These are phyloP conservation scores for Drosophila repleta DNA, from an alignment of 1,140 invertebrate species.

Conservation along the genomic window DNA sequence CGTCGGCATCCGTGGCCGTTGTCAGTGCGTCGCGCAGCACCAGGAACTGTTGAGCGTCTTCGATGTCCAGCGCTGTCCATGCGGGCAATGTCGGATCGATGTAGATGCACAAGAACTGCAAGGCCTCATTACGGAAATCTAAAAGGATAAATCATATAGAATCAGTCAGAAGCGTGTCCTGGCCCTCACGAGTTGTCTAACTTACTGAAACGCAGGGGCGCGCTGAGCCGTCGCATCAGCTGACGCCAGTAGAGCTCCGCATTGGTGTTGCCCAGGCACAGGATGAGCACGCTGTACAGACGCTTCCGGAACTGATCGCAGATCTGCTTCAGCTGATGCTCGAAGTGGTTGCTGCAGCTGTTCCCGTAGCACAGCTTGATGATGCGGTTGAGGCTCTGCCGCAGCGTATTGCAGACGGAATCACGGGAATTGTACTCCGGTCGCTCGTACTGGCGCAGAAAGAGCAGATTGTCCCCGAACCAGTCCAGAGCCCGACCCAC, in stretches of 20 bases:
- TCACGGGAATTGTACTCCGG: conserved; percentile 75
- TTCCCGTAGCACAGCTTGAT: conserved; percentile 80
- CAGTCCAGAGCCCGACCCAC: conserved; percentile 63
- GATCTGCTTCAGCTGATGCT: conserved; percentile 82
- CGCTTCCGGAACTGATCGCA: conserved; percentile 63
- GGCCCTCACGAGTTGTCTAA: too few species aligned
- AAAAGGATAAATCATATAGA: not conserved
- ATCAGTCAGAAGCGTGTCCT: not conserved
- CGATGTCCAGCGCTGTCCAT: conserved; percentile 47
- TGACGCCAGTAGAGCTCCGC: conserved; percentile 75
- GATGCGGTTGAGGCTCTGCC: conserved; percentile 53
- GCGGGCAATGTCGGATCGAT: conserved; percentile 62
- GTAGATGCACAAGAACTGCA: conserved; percentile 66
- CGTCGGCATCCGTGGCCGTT: conserved; percentile 25
- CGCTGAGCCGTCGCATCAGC: conserved; percentile 59
- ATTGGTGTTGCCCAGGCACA: conserved; percentile 72
- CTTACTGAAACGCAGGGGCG: conserved; percentile 63
- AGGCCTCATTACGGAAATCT: conserved; percentile 72
- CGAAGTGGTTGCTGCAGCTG: conserved; percentile 80
- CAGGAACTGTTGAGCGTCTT: conserved; percentile 72
- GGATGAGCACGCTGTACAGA: conserved; percentile 67
- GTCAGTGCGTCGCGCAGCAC: conserved; percentile 51
- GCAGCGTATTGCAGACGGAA: conserved; percentile 74
- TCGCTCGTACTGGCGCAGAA: conserved; percentile 73
- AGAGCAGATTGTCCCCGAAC: conserved; percentile 62